Percentiles rank a stretch among this genome's conserved stretches.
Conservation (phyloP, 1,140 invertebrate genomes). For the Monomorium pharaonis region DNA sequence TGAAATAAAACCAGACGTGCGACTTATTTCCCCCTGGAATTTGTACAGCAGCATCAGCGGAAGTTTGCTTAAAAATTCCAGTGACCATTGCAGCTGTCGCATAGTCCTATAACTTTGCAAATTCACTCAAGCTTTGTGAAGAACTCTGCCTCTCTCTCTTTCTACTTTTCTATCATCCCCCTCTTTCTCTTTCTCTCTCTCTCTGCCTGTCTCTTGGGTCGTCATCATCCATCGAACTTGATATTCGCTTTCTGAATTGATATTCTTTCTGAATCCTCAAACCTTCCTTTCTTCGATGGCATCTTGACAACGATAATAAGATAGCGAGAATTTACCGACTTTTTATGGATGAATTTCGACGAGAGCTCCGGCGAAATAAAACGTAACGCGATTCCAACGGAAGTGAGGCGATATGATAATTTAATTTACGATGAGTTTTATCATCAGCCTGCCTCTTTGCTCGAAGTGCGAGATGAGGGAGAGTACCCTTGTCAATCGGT, state of each 20-base stretch:
- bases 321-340: neutral
- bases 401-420: constrained; percentile 23
- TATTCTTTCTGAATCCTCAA: constrained; percentile 18
- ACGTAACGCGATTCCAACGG: neutral
- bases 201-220: neutral
- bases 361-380: constrained; percentile 1
- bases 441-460: neutral
- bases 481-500: neutral
- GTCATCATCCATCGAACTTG: constrained; percentile 71
- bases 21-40: constrained; percentile 40
- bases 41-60: neutral
- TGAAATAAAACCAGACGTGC: constrained; percentile 17
- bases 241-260: constrained; percentile 69
- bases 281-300: neutral
- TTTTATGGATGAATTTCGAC: constrained; percentile 25
- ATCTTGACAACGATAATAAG: constrained; percentile 3
- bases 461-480: neutral
- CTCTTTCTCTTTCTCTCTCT: neutral
- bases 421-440: constrained; percentile 9
- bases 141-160: neutral
- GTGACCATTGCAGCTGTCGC: neutral
- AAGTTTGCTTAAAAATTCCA: constrained; percentile 62
- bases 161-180: neutral
- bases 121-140: neutral
- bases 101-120: constrained; percentile 20